Conservation (phyloP, 2,888 invertebrate species). For the Zaprionus obscuricornis region DNA sequence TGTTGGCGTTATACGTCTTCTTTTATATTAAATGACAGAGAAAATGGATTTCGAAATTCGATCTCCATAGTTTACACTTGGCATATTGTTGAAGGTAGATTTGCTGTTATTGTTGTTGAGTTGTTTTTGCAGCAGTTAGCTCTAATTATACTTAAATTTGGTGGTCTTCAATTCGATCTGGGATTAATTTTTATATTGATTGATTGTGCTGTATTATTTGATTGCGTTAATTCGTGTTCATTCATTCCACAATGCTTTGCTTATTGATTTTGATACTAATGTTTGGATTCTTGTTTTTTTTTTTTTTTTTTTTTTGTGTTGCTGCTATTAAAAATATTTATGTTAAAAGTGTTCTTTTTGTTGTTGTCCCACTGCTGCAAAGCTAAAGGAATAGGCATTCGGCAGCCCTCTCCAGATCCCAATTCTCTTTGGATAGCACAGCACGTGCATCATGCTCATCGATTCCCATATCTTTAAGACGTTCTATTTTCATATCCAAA, state of each 20-base stretch:
- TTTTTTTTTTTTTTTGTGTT: slow-evolving; percentile 10
- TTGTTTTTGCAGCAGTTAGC: not conserved
- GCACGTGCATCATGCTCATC: slow-evolving; percentile 94
- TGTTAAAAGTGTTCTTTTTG: not conserved
- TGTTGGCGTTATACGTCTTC: slow-evolving; percentile 6
- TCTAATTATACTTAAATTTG: slow-evolving; percentile 31
- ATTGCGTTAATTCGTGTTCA: too few species aligned
- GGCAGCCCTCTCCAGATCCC: slow-evolving; percentile 96
- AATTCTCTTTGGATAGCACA: slow-evolving; percentile 95
- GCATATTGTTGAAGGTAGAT: slow-evolving; percentile 22
- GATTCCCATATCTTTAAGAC: slow-evolving; percentile 96
- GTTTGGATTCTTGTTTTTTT: not conserved
- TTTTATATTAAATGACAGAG: slow-evolving; percentile 11
- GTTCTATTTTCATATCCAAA: slow-evolving; percentile 93
- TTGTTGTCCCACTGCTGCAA: not conserved
- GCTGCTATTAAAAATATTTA: too few species aligned
- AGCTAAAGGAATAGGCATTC: slow-evolving; percentile 92
- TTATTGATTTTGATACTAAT: too few species aligned
- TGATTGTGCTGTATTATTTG: slow-evolving; percentile 3
- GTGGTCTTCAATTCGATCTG: slow-evolving; percentile 2
- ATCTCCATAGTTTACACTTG: slow-evolving; percentile 17
- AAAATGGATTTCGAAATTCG: slow-evolving; percentile 15
- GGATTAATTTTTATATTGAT: slow-evolving; percentile 4
- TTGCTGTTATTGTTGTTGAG: slow-evolving; percentile 7
- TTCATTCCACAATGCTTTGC: too few species aligned